Conservation (phyloP, 2,888 invertebrate species). For the Scelioninae gen. 2 region DNA sequence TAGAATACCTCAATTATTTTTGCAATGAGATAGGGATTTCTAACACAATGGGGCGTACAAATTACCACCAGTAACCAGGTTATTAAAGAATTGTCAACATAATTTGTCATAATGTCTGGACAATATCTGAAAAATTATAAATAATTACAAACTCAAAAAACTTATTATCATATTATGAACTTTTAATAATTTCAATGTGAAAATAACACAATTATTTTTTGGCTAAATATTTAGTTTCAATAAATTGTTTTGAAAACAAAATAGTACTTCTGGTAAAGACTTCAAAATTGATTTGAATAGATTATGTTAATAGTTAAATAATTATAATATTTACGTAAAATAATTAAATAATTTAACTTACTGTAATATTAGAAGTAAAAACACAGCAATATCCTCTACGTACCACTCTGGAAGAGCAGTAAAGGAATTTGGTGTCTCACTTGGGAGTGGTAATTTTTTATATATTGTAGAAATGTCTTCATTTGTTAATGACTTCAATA, state of each 20-base stretch:
- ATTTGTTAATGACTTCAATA: conserved; percentile 81
- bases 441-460: conserved; percentile 78
- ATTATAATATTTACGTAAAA: no score
- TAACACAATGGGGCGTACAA: conserved; percentile 92
- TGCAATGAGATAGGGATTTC: conserved; percentile 97
- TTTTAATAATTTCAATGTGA: no score
- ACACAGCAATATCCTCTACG: conserved; percentile 97
- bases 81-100: conserved; percentile 88
- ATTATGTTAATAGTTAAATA: no score
- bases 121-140: conserved; percentile 83
- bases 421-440: conserved; percentile 84
- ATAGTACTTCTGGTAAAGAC: no score
- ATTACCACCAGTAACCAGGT: conserved; percentile 93
- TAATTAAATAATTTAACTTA: no score
- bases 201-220: no score
- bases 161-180: no score
- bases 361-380: conserved; percentile 94
- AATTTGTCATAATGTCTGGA: conserved; percentile 84
- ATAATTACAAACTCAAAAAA: no score
- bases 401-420: conserved; percentile 97
- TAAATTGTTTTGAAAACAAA: no score
- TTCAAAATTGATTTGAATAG: no score
- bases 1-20: conserved; percentile 95
- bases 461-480: conserved; percentile 74
- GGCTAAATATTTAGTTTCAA: no score